Percentiles rank a stretch among this genome's conserved stretches.
phyloP scores from a whole-genome alignment of 2,113 vertebrate species.

The Phyllopteryx taeniolatus region DNA sequence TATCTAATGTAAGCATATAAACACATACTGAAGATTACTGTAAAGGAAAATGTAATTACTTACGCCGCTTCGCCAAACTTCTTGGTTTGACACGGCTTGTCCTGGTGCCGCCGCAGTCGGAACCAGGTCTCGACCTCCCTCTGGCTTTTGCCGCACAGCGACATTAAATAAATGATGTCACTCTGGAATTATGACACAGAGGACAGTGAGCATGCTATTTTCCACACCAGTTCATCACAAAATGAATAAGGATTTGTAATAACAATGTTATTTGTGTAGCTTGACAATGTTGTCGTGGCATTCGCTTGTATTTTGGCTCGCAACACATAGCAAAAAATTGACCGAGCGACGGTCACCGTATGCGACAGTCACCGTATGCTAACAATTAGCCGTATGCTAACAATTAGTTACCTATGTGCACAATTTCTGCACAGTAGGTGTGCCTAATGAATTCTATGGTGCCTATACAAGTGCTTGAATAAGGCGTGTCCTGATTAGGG shows the following conservation, averaged over 20 bases:
- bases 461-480: no score
- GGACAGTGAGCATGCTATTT: not conserved
- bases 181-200: conserved; percentile 45
- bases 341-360: no score
- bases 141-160: conserved; percentile 72
- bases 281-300: no score
- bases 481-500: no score
- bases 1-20: not conserved
- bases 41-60: conserved; percentile 25
- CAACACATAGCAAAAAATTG: no score
- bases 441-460: no score
- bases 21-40: not conserved
- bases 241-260: not conserved
- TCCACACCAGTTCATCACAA: not conserved
- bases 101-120: conserved; percentile 77
- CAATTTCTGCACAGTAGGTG: no score
- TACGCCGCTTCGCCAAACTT: conserved; percentile 91
- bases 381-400: no score
- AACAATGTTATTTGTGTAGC: no score
- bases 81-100: conserved; percentile 78
- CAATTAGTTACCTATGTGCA: no score
- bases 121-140: conserved; percentile 86
- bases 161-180: conserved; percentile 74
- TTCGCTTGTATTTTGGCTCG: no score
- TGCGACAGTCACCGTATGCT: no score